Conservation (phyloP, 2,113 vertebrate genomes). For the Scopus umbretta region DNA sequence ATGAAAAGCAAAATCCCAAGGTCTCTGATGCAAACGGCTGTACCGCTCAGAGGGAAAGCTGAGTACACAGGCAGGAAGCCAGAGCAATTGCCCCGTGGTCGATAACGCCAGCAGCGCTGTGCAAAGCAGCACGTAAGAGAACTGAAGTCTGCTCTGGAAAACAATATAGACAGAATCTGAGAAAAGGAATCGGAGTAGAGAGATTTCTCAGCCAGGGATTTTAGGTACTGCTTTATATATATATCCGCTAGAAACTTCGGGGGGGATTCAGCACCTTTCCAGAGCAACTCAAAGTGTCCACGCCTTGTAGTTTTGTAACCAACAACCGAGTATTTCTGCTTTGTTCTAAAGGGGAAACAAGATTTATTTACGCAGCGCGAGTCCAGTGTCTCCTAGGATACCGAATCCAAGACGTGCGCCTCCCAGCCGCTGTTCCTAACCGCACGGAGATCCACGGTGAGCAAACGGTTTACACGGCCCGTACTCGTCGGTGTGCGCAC, state of each 20-base stretch:
- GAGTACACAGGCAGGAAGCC: constrained; percentile 28
- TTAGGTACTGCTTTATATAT: neutral
- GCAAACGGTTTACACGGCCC: neutral
- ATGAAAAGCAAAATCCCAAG: neutral
- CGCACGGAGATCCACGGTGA: accelerated
- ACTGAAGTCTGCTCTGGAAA: neutral
- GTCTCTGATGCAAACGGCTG: neutral
- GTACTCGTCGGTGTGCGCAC: neutral
- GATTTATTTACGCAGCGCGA: neutral
- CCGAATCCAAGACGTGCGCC: neutral
- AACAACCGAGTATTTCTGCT: neutral
- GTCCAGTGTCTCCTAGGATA: neutral
- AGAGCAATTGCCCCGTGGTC: neutral
- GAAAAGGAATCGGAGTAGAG: neutral
- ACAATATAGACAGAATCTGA: neutral
- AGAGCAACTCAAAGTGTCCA: neutral
- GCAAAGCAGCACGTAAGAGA: constrained; percentile 26
- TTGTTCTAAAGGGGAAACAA: neutral
- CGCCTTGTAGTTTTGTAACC: neutral
- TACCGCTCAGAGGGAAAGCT: neutral
- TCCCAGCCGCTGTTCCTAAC: neutral
- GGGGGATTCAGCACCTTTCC: neutral
- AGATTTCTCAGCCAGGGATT: neutral
- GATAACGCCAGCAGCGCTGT: neutral
- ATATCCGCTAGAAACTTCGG: accelerated